Conservation (phyloP, 2,113 vertebrate genomes). For the Podiceps cristatus region DNA sequence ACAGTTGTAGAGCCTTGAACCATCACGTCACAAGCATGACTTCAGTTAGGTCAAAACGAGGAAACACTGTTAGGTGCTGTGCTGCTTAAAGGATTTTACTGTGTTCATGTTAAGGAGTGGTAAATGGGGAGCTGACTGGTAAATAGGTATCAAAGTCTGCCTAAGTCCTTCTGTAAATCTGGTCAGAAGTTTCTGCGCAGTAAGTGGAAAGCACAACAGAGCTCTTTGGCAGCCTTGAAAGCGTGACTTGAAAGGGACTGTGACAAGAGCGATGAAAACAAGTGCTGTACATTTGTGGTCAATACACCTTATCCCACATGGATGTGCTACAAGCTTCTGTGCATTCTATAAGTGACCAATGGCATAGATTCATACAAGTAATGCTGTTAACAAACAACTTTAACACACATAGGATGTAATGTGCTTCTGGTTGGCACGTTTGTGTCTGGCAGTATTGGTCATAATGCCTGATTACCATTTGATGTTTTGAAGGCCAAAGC, state of each 20-base stretch:
- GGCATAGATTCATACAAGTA: neutral
- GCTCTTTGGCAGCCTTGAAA: neutral
- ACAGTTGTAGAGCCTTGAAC: neutral
- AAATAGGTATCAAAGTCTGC: neutral
- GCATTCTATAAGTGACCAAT: neutral
- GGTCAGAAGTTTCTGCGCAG: neutral
- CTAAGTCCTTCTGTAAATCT: neutral
- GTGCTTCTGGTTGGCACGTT: neutral
- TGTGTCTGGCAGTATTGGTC: accelerated
- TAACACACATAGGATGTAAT: neutral
- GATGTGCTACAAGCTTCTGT: neutral
- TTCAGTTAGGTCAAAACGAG: neutral
- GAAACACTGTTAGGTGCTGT: neutral
- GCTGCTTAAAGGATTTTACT: neutral
- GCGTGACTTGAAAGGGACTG: neutral
- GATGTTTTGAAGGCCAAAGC: neutral
- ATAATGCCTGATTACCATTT: neutral
- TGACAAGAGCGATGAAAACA: neutral
- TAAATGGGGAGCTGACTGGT: neutral
- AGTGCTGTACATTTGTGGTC: neutral
- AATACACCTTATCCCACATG: accelerated
- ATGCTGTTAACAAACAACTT: neutral
- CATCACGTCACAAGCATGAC: neutral
- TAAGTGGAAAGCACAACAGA: neutral
- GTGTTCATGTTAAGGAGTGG: neutral